Base-by-base conservation (phyloP, 2,113 vertebrate species). In the Phrynosoma blainvillii region DNA sequence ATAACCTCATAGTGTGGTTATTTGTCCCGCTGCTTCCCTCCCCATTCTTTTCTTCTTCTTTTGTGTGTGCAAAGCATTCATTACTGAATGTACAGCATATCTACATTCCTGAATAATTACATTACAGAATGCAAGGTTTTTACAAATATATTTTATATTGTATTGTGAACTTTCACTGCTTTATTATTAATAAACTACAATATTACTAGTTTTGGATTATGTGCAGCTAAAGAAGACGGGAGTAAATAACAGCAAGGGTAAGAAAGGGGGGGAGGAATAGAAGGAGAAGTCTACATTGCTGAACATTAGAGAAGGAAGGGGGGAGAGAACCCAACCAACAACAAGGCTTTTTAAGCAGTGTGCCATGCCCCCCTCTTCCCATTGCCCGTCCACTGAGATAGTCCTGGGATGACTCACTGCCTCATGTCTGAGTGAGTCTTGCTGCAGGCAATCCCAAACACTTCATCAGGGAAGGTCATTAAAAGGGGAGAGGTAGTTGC, bases 401-500 rank as follows among this genome's bases (percentile, higher is more conserved):
- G 77, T 23, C 47, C 70, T 74, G 23, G 14, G 0, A 68, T 83
- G 40, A 65, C 56, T 76, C 78, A 70, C 66, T 6, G 66, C 42
- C 66, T 8, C 52, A 25, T 13, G 65, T 18, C 77, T 71, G 21
- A 62, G 54, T 59, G 78, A 68, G 59, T 20, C n/a, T 88, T 36
- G 79, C 62, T 77, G 80, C 30, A 2, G 87, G 80, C 80, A 56
- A 52, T 56, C 21, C 30, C 81, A 76, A 32, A 20, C 56, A 25
- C 56, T 65, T 83, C 59, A 47, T 66, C 36, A 82, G 14, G 25
- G 62, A 75, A 52, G 85, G 77, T 80, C 85, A 80, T 56, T 54
- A 87, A 47, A 47, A 10, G 85, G 66, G 66, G 40, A 87, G 68
- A 70, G 66, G 32, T 20, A 73, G 77, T 66, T 70, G 47, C 32